Evolutionary conservation across 2,797 vertebrate genomes (phyloP).

Genomic region (Cuniculus paca): DNA sequence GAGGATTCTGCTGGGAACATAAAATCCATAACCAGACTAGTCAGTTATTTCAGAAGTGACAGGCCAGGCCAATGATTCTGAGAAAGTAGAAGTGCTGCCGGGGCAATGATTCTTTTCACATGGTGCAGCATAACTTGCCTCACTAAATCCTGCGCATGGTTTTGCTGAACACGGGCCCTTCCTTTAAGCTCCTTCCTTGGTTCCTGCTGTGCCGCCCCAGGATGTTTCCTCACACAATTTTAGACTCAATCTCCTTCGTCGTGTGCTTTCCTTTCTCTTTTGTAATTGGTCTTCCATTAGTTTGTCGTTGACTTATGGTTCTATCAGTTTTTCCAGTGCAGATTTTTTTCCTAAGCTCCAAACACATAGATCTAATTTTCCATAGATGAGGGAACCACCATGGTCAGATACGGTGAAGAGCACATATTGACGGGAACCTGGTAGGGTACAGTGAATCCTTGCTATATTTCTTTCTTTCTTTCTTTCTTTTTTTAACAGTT

Average conservation of each 20-base stretch:
- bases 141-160: fast-evolving
- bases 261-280: neutral
- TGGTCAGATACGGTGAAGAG: neutral
- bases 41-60: neutral
- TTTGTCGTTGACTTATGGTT: neutral
- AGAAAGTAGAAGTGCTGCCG: neutral
- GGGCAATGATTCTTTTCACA: neutral
- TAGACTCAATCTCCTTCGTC: neutral
- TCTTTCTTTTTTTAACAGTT: too few species aligned
- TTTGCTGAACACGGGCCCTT: neutral
- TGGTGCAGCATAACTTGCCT: fast-evolving
- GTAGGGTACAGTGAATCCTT: neutral
- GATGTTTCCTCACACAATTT: neutral
- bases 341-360: neutral
- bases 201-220: neutral
- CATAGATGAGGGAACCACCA: neutral
- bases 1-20: neutral
- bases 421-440: neutral
- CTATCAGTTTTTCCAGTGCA: neutral
- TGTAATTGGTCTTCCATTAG: neutral
- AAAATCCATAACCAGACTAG: neutral
- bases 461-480: too few species aligned
- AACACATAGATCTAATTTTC: neutral
- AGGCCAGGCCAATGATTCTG: neutral
- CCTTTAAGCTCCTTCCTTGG: neutral